Evolutionary conservation across 2,113 vertebrate species (phyloP).

Genomic region (Amphiprion percula): DNA sequence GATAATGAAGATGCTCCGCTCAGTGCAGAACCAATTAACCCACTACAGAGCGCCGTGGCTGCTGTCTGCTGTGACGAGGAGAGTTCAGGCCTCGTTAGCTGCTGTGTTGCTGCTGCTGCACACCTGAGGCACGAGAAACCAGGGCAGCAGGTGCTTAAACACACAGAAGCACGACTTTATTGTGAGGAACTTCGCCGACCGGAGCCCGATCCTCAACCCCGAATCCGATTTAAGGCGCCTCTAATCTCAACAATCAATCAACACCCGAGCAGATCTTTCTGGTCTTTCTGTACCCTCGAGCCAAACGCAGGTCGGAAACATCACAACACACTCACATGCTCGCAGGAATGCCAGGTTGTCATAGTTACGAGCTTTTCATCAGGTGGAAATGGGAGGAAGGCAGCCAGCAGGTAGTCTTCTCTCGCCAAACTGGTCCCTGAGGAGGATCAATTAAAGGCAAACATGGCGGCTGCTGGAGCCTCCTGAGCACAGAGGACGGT

Average conservation of each 20-base stretch:
- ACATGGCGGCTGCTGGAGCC: slow-evolving; percentile 31
- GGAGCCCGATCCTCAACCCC: not conserved
- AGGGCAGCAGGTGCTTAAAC: slow-evolving; percentile 33
- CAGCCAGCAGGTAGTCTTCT: slow-evolving; percentile 57
- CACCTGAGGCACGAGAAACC: slow-evolving; percentile 43
- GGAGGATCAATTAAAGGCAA: slow-evolving; percentile 66
- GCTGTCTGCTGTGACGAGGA: slow-evolving; percentile 26
- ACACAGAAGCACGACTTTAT: slow-evolving; percentile 3
- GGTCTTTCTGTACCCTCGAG: not conserved
- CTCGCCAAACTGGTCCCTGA: slow-evolving; percentile 37
- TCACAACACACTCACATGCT: not conserved
- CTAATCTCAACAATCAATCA: not conserved
- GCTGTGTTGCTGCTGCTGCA: not conserved
- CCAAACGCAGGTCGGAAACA: not conserved
- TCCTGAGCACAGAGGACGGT: slow-evolving; percentile 26
- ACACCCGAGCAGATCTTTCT: not conserved
- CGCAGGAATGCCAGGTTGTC: slow-evolving; percentile 31
- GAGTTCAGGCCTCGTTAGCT: slow-evolving; percentile 32
- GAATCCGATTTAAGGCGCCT: not conserved
- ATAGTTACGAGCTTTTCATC: slow-evolving; percentile 50
- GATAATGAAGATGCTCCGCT: slow-evolving; percentile 51
- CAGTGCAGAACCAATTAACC: slow-evolving; percentile 48
- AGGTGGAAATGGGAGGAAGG: slow-evolving; percentile 14
- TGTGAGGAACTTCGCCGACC: not conserved
- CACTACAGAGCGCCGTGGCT: slow-evolving; percentile 5